phyloP scores from a whole-genome alignment of 2,797 vertebrate species.

The Coregonus sp. region DNA sequence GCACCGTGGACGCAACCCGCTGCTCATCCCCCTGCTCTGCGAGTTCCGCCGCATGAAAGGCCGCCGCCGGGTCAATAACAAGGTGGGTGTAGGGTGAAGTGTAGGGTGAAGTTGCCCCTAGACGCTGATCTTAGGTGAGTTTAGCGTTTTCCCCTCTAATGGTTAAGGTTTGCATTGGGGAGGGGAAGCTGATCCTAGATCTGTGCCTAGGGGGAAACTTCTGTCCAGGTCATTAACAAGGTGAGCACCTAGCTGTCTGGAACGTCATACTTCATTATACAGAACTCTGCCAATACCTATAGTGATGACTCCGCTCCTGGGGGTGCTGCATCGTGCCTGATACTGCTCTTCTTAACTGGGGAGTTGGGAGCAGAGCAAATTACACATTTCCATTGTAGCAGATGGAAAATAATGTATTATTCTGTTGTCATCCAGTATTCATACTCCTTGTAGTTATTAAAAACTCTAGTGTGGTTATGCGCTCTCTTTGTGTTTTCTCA shows the following conservation, averaged over 20 bases:
- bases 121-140: too few species aligned
- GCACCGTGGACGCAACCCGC: conserved; percentile 81
- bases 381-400: not conserved
- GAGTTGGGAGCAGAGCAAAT: not conserved
- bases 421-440: not conserved
- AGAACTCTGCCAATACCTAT: too few species aligned
- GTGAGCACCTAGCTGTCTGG: too few species aligned
- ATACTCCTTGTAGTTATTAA: not conserved
- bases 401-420: not conserved
- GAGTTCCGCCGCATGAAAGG: conserved; percentile 84
- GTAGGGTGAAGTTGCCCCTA: not conserved
- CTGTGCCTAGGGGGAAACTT: too few species aligned
- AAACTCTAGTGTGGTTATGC: not conserved
- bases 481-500: not conserved
- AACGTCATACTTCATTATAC: too few species aligned
- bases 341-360: too few species aligned
- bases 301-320: too few species aligned
- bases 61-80: conserved; percentile 77
- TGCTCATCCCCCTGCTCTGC: conserved; percentile 81
- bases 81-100: conserved; percentile 48
- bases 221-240: too few species aligned
- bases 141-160: too few species aligned
- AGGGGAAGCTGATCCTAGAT: too few species aligned
- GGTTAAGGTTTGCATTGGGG: too few species aligned
- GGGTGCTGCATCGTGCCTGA: too few species aligned